Evolutionary conservation across 2,888 invertebrate genomes (phyloP).

Genomic region (Caenorhabditis sulstoni): DNA sequence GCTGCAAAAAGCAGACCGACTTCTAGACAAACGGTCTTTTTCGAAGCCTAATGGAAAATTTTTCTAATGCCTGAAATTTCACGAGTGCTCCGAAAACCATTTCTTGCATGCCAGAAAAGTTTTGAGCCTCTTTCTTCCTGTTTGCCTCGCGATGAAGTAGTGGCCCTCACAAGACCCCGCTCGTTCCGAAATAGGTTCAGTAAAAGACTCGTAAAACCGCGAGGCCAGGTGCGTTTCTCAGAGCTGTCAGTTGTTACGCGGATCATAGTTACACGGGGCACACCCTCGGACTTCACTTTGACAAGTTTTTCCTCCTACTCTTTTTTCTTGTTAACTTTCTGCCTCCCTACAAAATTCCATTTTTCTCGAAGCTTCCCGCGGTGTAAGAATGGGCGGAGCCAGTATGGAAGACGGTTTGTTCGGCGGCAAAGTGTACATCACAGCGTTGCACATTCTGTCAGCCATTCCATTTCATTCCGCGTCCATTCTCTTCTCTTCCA

Average conservation of each 20-base stretch:
- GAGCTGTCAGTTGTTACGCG: slow-evolving; percentile 47
- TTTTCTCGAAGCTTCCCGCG: background rate
- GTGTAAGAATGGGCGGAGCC: background rate
- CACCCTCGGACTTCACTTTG: background rate
- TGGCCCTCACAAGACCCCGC: too few species aligned
- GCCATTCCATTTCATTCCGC: slow-evolving; percentile 1
- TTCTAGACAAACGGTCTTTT: too few species aligned
- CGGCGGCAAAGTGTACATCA: slow-evolving; percentile 1
- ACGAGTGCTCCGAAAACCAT: too few species aligned
- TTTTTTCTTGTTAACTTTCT: background rate
- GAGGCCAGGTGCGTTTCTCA: slow-evolving; percentile 28
- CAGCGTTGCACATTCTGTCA: slow-evolving; percentile 9
- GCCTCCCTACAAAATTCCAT: background rate
- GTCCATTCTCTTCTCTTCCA: slow-evolving; percentile 2
- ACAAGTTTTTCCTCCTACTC: background rate
- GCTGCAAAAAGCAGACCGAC: background rate
- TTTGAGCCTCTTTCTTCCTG: too few species aligned
- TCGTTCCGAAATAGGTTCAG: background rate
- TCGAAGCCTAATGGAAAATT: slow-evolving; percentile 8
- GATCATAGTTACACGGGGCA: slow-evolving; percentile 31
- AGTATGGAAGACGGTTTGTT: background rate
- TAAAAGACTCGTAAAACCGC: slow-evolving; percentile 26
- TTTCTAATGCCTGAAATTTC: too few species aligned
- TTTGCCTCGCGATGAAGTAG: too few species aligned
- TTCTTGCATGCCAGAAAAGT: too few species aligned